Evolutionary conservation across 2,797 vertebrate species (phyloP).

Genomic region (Pseudomugil gertrudae): DNA sequence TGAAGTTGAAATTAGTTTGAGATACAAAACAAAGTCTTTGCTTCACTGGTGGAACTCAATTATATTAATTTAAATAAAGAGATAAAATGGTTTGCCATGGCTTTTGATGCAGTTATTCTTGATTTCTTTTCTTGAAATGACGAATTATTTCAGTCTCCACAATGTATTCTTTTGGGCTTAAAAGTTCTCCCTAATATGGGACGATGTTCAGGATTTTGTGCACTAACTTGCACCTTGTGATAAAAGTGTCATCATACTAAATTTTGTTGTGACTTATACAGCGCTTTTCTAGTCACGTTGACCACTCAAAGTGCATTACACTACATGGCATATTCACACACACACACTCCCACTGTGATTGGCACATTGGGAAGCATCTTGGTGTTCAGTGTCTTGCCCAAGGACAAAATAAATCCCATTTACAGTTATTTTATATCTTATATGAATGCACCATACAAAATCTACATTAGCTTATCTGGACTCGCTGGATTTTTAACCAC

Average conservation of each 20-base stretch:
- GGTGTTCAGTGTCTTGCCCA: too few species aligned
- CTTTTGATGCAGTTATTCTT: not conserved
- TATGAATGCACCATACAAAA: not conserved
- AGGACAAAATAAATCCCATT: too few species aligned
- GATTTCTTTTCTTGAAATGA: not conserved
- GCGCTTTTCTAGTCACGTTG: too few species aligned
- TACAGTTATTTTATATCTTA: too few species aligned
- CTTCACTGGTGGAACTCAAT: not conserved
- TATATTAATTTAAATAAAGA: not conserved
- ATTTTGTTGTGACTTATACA: not conserved
- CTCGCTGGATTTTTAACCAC: not conserved
- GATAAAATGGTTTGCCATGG: not conserved
- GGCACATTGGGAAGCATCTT: too few species aligned
- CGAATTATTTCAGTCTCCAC: not conserved
- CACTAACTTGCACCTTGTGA: not conserved
- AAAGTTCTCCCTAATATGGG: not conserved
- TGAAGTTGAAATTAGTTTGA: slow-evolving; percentile 1
- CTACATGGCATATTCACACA: too few species aligned
- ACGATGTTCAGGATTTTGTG: not conserved
- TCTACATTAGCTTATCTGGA: not conserved
- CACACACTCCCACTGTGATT: too few species aligned
- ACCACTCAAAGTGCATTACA: too few species aligned
- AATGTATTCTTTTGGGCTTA: not conserved
- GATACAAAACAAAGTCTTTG: not conserved
- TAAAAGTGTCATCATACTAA: not conserved